These are phyloP conservation scores for Recurvirostra avosetta DNA, from an alignment of 2,113 vertebrate genomes.

Conservation along the genomic window DNA sequence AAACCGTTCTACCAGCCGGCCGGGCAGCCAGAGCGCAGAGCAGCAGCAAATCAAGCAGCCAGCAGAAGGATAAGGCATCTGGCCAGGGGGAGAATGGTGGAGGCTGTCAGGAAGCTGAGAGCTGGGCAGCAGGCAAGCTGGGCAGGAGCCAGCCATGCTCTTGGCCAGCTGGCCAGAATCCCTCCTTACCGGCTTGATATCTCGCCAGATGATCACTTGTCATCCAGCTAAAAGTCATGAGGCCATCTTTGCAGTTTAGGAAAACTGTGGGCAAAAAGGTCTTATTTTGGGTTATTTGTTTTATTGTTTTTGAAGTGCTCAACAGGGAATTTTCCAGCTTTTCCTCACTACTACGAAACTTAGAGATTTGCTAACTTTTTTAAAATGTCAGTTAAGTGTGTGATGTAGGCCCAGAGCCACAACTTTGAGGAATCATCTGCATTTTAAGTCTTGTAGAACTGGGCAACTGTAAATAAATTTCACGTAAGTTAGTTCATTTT, in stretches of 20 bases:
- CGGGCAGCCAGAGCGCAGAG: fast-evolving
- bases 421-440: neutral
- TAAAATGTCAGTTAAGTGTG: neutral
- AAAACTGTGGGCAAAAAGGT: neutral
- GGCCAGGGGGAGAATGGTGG: neutral
- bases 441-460: neutral
- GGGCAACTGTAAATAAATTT: neutral
- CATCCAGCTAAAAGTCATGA: neutral
- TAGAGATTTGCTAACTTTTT: neutral
- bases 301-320: neutral
- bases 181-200: neutral
- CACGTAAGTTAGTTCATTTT: neutral
- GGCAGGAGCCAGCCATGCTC: neutral
- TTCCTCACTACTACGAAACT: neutral
- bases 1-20: neutral
- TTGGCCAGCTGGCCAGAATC: neutral
- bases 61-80: neutral
- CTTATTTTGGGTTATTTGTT: neutral
- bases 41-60: neutral
- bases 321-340: neutral
- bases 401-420: neutral
- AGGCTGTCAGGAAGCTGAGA: neutral
- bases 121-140: neutral
- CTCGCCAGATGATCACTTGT: neutral
- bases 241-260: neutral